phyloP scores from a whole-genome alignment of 2,888 invertebrate genomes.

The Cotesia congregata region DNA sequence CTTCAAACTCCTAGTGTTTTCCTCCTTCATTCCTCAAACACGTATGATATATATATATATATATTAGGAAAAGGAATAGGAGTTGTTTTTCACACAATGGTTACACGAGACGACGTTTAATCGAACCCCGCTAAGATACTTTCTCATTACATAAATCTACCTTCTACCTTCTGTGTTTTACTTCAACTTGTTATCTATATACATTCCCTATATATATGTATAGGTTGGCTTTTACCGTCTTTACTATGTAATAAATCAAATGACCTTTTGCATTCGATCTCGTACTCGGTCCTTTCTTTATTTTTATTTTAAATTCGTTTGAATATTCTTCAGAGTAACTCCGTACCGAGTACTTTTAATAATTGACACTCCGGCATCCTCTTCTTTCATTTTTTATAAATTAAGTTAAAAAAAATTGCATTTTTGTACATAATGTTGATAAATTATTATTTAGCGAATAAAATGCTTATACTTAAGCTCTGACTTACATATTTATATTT shows the following conservation, averaged over 20 bases:
- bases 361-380: constrained; percentile 37
- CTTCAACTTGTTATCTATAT: background rate
- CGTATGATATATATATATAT: background rate
- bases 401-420: too few species aligned
- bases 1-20: background rate
- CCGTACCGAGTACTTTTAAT: constrained; percentile 43
- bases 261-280: constrained; percentile 1
- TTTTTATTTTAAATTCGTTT: constrained; percentile 1
- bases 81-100: background rate
- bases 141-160: background rate
- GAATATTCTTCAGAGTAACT: constrained; percentile 7
- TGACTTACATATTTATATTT: background rate
- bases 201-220: background rate
- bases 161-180: too few species aligned
- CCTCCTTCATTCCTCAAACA: background rate
- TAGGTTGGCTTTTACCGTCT: background rate
- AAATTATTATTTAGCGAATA: too few species aligned
- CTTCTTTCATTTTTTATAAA: background rate
- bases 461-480: too few species aligned
- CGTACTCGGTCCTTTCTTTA: background rate
- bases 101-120: background rate
- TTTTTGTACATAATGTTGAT: too few species aligned
- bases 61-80: too few species aligned
- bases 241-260: constrained; percentile 27
- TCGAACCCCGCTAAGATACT: background rate